A percentile compares a stretch with the other conserved stretches of the same genome.
These are phyloP conservation scores for Podarcis lilfordi DNA, from an alignment of 2,797 vertebrate genomes.

Conservation along the genomic window DNA sequence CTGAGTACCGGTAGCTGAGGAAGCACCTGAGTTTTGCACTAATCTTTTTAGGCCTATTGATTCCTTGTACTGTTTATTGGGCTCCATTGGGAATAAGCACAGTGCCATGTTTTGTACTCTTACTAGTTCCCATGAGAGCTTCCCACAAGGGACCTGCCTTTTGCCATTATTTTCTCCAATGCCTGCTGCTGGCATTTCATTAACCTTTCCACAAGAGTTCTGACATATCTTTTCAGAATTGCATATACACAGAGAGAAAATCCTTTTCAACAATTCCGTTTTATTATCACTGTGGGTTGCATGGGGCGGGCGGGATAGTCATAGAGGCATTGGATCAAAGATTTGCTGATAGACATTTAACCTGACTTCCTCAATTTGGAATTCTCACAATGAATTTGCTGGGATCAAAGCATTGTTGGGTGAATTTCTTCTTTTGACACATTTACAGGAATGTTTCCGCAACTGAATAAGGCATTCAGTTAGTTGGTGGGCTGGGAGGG, in stretches of 20 bases:
- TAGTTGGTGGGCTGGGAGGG: no score
- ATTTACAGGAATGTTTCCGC: not conserved
- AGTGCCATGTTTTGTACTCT: not conserved
- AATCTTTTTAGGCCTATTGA: not conserved
- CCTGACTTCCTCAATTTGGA: not conserved
- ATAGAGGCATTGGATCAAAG: not conserved
- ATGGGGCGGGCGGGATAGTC: not conserved
- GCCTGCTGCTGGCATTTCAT: not conserved
- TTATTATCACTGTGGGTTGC: no score
- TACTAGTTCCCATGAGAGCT: not conserved
- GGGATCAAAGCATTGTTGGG: not conserved
- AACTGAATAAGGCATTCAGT: not conserved
- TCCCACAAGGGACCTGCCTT: not conserved
- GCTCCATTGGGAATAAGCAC: not conserved
- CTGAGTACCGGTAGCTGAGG: not conserved
- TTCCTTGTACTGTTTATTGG: not conserved
- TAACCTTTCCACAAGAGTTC: not conserved
- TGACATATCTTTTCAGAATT: not conserved
- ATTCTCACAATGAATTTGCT: not conserved
- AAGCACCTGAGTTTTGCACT: not conserved
- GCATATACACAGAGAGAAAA: not conserved
- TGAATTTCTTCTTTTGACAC: no score
- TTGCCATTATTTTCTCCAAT: not conserved
- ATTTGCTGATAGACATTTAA: not conserved
- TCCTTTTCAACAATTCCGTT: not conserved